phyloP scores from a whole-genome alignment of 2,113 vertebrate species.

The Aegithalos caudatus region DNA sequence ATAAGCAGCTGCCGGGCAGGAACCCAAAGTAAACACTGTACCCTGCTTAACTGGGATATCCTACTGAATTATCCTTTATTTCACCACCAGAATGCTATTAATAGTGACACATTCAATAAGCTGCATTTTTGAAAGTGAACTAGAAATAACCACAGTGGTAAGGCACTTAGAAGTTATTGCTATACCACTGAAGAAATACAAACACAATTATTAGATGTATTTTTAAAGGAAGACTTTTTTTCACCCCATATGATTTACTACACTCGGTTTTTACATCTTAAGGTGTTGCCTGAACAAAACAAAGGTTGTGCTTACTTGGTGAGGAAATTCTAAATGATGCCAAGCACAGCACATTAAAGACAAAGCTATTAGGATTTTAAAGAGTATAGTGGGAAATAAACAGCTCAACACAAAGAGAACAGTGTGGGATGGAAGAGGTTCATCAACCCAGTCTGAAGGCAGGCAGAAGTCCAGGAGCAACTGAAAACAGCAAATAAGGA shows the following conservation, averaged over 20 bases:
- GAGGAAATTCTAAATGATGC: neutral
- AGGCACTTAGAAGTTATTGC: conserved; percentile 2
- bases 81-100: conserved; percentile 23
- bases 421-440: neutral
- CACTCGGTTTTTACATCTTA: neutral
- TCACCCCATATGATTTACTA: neutral
- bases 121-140: conserved; percentile 9
- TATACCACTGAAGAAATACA: neutral
- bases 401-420: neutral
- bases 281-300: neutral
- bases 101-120: conserved; percentile 12
- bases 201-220: neutral
- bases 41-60: conserved; percentile 31
- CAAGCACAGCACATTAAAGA: neutral
- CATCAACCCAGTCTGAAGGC: rapidly evolving
- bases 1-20: conserved; percentile 18
- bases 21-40: conserved; percentile 16
- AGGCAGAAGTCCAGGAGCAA: neutral
- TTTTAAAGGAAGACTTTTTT: neutral
- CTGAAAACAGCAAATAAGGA: neutral
- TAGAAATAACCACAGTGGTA: conserved; percentile 21
- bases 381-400: neutral
- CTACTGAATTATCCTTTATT: conserved; percentile 8
- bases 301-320: neutral
- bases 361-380: neutral